Conservation (phyloP, 1,140 invertebrate species). For the Caenorhabditis inopinata region DNA sequence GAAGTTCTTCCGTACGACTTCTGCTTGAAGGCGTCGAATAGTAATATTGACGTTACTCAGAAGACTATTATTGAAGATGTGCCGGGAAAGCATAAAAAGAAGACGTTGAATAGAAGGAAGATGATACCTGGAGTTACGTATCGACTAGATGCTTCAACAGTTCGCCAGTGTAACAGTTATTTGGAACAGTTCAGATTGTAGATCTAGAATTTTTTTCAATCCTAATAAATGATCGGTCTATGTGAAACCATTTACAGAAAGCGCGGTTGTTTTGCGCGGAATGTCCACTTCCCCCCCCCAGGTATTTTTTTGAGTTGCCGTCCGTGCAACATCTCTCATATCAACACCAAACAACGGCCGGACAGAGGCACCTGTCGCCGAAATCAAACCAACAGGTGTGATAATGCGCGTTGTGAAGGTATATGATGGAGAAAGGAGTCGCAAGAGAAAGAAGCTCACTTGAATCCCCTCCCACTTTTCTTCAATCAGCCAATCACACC, state of each 20-base stretch:
- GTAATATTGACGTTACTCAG: background rate
- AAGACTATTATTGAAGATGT: background rate
- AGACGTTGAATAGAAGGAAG: background rate
- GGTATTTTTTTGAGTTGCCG: background rate
- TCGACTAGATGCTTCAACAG: background rate
- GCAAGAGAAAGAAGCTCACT: background rate
- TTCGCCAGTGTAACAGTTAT: slow-evolving; percentile 1
- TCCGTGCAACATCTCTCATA: slow-evolving; percentile 30
- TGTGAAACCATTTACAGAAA: no score
- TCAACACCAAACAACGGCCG: background rate
- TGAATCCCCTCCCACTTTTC: slow-evolving; percentile 1
- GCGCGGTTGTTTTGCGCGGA: no score
- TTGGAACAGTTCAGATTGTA: slow-evolving; percentile 22
- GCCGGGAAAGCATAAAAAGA: background rate
- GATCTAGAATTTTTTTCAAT: background rate
- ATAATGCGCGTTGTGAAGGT: background rate
- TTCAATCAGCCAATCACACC: slow-evolving; percentile 22
- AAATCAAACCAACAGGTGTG: slow-evolving; percentile 34
- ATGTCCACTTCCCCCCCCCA: no score
- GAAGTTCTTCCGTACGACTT: slow-evolving; percentile 1
- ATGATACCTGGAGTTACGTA: background rate
- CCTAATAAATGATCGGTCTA: no score
- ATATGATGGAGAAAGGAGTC: no score
- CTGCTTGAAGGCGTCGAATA: background rate
- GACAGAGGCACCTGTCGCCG: slow-evolving; percentile 2